Percentiles rank a stretch among this genome's conserved stretches.
Conservation (phyloP, 2,797 vertebrate genomes). For the Gymnoscopelus microlampas region DNA sequence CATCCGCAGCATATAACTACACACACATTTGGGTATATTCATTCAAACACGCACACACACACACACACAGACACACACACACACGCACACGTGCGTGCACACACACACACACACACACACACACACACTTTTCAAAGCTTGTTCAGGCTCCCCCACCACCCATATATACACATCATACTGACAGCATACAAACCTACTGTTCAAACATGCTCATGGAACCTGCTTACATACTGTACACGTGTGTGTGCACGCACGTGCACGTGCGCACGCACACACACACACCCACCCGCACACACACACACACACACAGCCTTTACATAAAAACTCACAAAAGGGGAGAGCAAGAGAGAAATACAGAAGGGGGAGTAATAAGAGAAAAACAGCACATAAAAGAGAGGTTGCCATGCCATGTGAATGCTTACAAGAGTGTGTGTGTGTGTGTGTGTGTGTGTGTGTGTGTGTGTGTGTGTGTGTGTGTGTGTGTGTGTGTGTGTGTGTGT, state of each 20-base stretch:
- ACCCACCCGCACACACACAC: constrained; percentile 9
- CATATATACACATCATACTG: not conserved
- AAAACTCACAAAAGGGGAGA: constrained; percentile 45
- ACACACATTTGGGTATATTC: not conserved
- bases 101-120: not conserved
- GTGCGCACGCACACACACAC: not conserved
- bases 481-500: constrained; percentile 23
- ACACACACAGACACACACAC: not conserved
- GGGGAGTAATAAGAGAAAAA: constrained; percentile 11
- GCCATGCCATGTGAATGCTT: constrained; percentile 25
- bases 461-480: constrained; percentile 18
- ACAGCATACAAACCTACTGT: not conserved
- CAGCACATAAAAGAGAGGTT: constrained; percentile 20
- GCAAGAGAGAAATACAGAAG: constrained; percentile 6
- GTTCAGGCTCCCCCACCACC: not conserved
- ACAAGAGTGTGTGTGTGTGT: constrained; percentile 14
- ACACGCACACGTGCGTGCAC: not conserved
- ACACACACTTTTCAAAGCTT: not conserved
- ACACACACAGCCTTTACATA: constrained; percentile 57
- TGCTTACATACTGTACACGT: not conserved
- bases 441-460: constrained; percentile 8
- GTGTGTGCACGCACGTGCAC: not conserved
- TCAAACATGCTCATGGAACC: not conserved
- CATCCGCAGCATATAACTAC: no score
- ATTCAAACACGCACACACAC: not conserved